These are phyloP conservation scores for Drosophila percnosoma DNA, from an alignment of 2,888 invertebrate genomes.

Conservation along the genomic window DNA sequence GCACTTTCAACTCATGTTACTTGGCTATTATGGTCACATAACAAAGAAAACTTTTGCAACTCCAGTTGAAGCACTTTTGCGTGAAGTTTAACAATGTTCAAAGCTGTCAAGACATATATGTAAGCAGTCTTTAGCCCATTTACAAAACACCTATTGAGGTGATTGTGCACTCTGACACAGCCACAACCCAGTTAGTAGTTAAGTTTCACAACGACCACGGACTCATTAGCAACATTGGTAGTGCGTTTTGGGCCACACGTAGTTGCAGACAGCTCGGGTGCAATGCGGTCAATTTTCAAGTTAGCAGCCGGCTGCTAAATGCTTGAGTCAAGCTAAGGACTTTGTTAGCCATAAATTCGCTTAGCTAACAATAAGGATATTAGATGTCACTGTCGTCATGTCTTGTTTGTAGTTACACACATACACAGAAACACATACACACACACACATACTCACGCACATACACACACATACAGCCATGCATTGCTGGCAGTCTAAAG, in stretches of 20 bases:
- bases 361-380: constrained; percentile 78
- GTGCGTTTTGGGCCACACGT: constrained; percentile 27
- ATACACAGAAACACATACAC: background rate
- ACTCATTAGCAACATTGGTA: constrained; percentile 48
- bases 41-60: constrained; percentile 22
- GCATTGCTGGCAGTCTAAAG: constrained; percentile 21
- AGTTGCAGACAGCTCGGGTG: constrained; percentile 14
- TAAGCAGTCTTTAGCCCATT: constrained; percentile 39
- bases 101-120: background rate
- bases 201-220: constrained; percentile 39
- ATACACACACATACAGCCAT: background rate
- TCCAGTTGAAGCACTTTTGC: constrained; percentile 12
- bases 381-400: constrained; percentile 73
- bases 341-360: constrained; percentile 76
- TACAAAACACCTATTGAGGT: constrained; percentile 46
- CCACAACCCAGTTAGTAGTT: constrained; percentile 27
- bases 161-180: constrained; percentile 23
- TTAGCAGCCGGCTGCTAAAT: constrained; percentile 41
- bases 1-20: constrained; percentile 1
- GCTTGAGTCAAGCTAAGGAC: constrained; percentile 65
- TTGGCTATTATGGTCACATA: constrained; percentile 9
- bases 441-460: background rate
- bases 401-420: constrained; percentile 30
- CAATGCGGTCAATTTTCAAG: constrained; percentile 44
- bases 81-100: constrained; percentile 18